Evolutionary conservation across 2,797 vertebrate species (phyloP).

Genomic region (Nyctibius grandis): DNA sequence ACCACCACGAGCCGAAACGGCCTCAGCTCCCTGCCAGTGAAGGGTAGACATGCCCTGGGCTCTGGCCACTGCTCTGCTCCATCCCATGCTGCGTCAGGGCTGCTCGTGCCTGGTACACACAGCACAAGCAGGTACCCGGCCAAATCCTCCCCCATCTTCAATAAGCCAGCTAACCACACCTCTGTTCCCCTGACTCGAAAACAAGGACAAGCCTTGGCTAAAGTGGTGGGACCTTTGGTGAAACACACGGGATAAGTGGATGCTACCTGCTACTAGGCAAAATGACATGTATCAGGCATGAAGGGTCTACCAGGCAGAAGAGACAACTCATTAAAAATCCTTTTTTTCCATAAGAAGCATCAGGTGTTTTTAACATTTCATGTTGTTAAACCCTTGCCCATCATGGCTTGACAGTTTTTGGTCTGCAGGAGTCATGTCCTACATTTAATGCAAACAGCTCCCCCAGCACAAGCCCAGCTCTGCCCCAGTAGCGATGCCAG

Average conservation of each 20-base stretch:
- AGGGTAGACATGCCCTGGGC: neutral
- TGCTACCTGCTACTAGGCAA: neutral
- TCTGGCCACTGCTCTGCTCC: neutral
- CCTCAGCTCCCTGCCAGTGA: neutral
- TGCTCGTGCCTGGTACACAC: neutral
- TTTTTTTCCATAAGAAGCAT: neutral
- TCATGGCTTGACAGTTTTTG: neutral
- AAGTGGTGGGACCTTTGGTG: neutral
- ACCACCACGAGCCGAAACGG: accelerated
- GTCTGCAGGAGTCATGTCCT: neutral
- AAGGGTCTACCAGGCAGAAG: neutral
- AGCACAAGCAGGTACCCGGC: neutral
- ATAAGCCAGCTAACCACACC: neutral
- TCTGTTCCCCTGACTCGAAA: neutral
- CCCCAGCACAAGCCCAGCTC: neutral
- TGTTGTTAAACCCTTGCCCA: neutral
- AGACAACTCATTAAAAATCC: neutral
- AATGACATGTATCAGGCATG: neutral
- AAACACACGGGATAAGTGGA: neutral
- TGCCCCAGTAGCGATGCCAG: neutral
- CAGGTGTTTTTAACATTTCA: accelerated
- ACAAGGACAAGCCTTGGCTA: neutral
- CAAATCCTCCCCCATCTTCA: neutral
- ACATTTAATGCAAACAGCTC: neutral
- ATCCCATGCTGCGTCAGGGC: accelerated